Evolutionary conservation across 2,888 invertebrate genomes (phyloP).

Genomic region (Salticus scenicus): DNA sequence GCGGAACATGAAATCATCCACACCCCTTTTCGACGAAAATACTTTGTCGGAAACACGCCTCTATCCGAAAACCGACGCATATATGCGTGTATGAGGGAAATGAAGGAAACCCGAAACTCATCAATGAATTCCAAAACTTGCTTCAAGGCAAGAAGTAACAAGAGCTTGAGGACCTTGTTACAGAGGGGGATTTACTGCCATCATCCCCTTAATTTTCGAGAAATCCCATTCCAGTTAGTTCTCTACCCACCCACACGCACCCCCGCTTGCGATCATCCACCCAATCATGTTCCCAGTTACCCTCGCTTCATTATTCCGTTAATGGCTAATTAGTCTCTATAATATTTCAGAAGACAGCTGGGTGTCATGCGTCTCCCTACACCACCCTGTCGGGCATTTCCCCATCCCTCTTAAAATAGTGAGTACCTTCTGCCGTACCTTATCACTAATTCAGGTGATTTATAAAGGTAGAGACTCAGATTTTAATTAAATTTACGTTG

Average conservation of each 20-base stretch:
- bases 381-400: background rate
- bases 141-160: constrained; percentile 60
- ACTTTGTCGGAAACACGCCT: background rate
- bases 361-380: constrained; percentile 40
- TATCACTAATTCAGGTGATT: constrained; percentile 69
- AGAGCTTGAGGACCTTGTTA: constrained; percentile 57
- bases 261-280: constrained; percentile 19
- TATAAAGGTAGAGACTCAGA: constrained; percentile 60
- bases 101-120: constrained; percentile 29
- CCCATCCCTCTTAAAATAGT: constrained; percentile 26
- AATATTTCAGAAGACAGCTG: constrained; percentile 69
- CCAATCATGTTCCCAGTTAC: constrained; percentile 59
- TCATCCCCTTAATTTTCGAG: constrained; percentile 45
- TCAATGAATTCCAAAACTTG: constrained; percentile 51
- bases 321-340: constrained; percentile 69
- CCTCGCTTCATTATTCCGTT: constrained; percentile 65
- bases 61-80: background rate
- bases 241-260: background rate
- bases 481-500: constrained; percentile 66
- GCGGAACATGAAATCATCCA: background rate
- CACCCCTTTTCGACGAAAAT: background rate
- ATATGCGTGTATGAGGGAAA: background rate
- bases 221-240: constrained; percentile 43
- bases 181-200: background rate
- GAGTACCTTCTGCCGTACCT: constrained; percentile 52